Evolutionary conservation across 30 jellyfish, hydroid and myxozoan genomes (phyloP).

Genomic region (Turritopsis rubra): DNA sequence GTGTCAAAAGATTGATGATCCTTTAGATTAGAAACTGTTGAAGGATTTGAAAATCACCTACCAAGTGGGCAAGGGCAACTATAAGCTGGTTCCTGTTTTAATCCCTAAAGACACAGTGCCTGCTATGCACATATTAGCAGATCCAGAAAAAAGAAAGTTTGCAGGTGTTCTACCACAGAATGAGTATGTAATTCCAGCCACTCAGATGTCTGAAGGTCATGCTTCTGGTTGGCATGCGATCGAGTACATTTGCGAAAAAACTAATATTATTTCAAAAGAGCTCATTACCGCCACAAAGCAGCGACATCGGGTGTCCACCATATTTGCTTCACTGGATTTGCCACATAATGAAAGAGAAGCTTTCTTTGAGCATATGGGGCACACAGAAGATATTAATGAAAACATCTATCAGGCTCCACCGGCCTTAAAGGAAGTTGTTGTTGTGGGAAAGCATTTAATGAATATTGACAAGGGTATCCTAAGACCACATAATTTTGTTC

Average conservation of each 20-base stretch:
- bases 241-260: not conserved
- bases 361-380: constrained; percentile 20
- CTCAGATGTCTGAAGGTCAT: constrained; percentile 18
- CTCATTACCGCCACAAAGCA: constrained; percentile 22
- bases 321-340: constrained; percentile 25
- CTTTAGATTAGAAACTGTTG: constrained; percentile 10
- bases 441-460: constrained; percentile 21
- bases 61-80: constrained; percentile 24
- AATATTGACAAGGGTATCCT: constrained; percentile 15
- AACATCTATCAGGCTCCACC: constrained; percentile 24
- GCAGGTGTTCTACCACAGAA: constrained; percentile 11
- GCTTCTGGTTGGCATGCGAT: constrained; percentile 21
- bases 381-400: constrained; percentile 12
- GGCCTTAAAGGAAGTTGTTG: constrained; percentile 2
- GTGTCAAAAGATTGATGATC: constrained; percentile 6
- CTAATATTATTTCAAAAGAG: not conserved
- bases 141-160: constrained; percentile 7
- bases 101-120: not conserved
- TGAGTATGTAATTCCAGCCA: constrained; percentile 3
- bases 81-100: constrained; percentile 20
- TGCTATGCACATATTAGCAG: constrained; percentile 7
- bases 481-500: not conserved
- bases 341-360: constrained; percentile 12
- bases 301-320: constrained; percentile 24
- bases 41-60: constrained; percentile 10